phyloP scores from a whole-genome alignment of 2,113 vertebrate genomes.

The Sinocyclocheilus grahami region DNA sequence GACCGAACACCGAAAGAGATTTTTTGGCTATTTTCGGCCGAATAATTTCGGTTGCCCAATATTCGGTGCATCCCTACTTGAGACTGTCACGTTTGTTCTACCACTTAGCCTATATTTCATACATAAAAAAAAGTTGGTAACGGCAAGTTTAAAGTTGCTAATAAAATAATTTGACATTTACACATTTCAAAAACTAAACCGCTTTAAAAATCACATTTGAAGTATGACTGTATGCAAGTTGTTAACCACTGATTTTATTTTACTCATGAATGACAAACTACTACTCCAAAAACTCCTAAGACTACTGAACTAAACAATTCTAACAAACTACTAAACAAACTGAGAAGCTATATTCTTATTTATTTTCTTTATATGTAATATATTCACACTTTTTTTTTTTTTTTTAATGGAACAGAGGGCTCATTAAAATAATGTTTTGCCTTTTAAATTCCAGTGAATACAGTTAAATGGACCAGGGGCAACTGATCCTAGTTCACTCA shows the following conservation, averaged over 20 bases:
- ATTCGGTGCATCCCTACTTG: too few species aligned
- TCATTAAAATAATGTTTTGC: neutral
- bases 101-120: neutral
- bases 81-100: neutral
- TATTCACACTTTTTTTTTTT: neutral
- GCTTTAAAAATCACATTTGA: neutral
- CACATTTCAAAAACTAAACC: too few species aligned
- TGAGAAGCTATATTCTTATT: neutral
- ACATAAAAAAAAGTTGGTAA: neutral
- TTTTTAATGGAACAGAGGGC: neutral
- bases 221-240: neutral
- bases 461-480: neutral
- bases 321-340: neutral
- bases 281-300: neutral
- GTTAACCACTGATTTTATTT: neutral
- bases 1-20: too few species aligned
- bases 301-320: neutral
- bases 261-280: neutral
- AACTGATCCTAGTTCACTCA: slow-evolving; percentile 12
- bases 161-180: neutral
- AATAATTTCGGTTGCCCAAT: too few species aligned
- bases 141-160: neutral
- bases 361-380: neutral
- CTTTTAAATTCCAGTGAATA: neutral
- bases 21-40: too few species aligned